Percentiles rank a stretch among this genome's conserved stretches.
Evolutionary conservation across 2,888 invertebrate genomes (phyloP).

Genomic region (Chloromyia formosa): DNA sequence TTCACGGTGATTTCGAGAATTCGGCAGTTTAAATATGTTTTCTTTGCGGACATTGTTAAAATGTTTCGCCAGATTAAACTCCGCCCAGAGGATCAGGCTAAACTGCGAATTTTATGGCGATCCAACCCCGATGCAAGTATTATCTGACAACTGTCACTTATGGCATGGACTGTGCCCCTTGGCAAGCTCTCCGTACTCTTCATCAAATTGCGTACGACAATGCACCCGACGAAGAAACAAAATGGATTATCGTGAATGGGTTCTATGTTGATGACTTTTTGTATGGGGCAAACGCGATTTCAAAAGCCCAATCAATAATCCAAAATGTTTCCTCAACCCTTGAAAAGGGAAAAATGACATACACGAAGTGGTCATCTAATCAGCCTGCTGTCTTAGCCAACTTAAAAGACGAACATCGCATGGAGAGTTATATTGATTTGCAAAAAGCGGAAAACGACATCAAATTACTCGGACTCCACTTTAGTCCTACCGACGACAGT

Average conservation of each 20-base stretch:
- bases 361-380: neutral
- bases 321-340: neutral
- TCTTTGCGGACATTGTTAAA: neutral
- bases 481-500: neutral
- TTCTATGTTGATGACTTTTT: neutral
- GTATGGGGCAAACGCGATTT: neutral
- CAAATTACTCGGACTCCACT: neutral
- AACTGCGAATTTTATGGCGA: no score
- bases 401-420: neutral
- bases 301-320: neutral
- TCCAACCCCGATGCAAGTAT: neutral
- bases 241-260: neutral
- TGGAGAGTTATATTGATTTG: neutral
- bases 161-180: neutral
- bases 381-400: neutral
- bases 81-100: no score
- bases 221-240: neutral
- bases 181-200: neutral
- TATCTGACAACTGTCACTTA: neutral
- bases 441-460: neutral
- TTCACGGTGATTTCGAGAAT: neutral
- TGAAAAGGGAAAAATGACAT: neutral
- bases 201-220: neutral
- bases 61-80: neutral
- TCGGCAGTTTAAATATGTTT: neutral